Conservation (phyloP, 2,888 invertebrate species). For the Lysandra bellargus region DNA sequence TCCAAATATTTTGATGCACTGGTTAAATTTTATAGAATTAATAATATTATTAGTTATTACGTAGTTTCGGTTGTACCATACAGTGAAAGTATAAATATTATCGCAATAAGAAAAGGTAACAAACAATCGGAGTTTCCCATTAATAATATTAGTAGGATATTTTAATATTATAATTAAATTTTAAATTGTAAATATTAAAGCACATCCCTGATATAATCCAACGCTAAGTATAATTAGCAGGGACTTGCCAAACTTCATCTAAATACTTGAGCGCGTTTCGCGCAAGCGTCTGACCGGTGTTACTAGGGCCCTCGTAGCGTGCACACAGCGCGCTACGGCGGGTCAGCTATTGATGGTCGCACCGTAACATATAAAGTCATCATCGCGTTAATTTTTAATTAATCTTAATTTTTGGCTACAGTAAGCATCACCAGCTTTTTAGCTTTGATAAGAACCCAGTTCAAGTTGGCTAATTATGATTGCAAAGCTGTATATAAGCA, state of each 20-base stretch:
- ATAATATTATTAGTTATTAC: too few relatives aligned
- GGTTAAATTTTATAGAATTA: too few relatives aligned
- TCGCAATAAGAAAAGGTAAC: too few relatives aligned
- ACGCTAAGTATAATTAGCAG: constrained; percentile 51
- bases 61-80: too few relatives aligned
- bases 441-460: background rate
- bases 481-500: background rate
- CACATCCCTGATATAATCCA: constrained; percentile 39
- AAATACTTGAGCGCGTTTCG: constrained; percentile 46
- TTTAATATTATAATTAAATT: too few relatives aligned
- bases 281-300: constrained; percentile 31
- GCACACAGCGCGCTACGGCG: background rate
- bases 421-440: background rate
- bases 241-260: constrained; percentile 51
- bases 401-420: constrained; percentile 21
- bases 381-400: constrained; percentile 29
- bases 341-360: background rate
- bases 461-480: background rate
- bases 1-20: too few relatives aligned
- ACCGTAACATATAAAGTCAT: constrained; percentile 18
- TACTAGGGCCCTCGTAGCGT: background rate
- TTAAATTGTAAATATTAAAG: too few relatives aligned
- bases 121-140: too few relatives aligned
- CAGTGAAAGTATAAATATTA: too few relatives aligned
- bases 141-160: too few relatives aligned